Evolutionary conservation across 2,888 invertebrate species (phyloP), one percentile per base, ranked within the genome.

Genomic region (Nymphalis c-album): DNA sequence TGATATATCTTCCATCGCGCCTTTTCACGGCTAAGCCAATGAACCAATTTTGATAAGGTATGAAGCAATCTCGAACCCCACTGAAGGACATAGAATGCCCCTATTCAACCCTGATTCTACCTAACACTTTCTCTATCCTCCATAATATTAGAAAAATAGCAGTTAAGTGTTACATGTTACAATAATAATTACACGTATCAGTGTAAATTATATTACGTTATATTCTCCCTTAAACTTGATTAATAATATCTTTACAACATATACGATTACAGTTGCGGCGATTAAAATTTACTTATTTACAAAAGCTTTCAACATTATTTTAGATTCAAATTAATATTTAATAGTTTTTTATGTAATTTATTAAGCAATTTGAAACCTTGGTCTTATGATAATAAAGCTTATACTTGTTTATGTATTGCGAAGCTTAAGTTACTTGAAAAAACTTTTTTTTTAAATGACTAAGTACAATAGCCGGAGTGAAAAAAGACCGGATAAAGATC

Each of bases 401-500:
- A n/a, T n/a, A 17, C 2, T 17, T n/a, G 2, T 50, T 50, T 50
- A 50, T 50, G 18, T 20, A 16, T 31, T 40, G n/a, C 17, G 17
- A 55, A n/a, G 26, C 31, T 17, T 17, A 53, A 26, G 26, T 26
- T 53, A 53, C 26, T 7, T 47, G 16, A 16, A 64, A 58, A 40
- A 1, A 0, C 3, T 55, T 59, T 59, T 45, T 45, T 45, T 64
- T 40, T n/a, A 59, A 59, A 51, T 18, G 35, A 57, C 22, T 20
- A 35, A 48, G n/a, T 48, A 55, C 46, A 63, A 67, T 67, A 45
- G 26, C 18, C 31, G 26, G 50, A n/a, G 35, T 59, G 62, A 53
- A 68, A 40, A 68, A 64, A 59, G 61, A 53, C 67, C 72, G 71
- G 70, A 72, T 67, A 64, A 70, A 71, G 69, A 70, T 72, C 74